phyloP scores from a whole-genome alignment of 2,888 invertebrate species.

The Troilus luridus region DNA sequence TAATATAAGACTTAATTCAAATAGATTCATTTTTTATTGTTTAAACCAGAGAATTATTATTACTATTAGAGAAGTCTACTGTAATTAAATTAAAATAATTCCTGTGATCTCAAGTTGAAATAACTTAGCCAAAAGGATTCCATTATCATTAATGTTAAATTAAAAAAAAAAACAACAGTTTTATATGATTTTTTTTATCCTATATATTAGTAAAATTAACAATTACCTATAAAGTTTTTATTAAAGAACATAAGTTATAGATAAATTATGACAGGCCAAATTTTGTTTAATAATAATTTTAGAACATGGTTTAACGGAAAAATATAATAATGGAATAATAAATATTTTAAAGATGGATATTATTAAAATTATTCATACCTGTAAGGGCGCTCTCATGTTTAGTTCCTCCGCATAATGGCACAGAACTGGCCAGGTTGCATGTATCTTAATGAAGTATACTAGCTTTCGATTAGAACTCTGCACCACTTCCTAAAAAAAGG shows the following conservation, averaged over 20 bases:
- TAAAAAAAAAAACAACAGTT: too few relatives aligned
- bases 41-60: too few relatives aligned
- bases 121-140: too few relatives aligned
- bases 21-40: too few relatives aligned
- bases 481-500: slow-evolving; percentile 69
- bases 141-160: too few relatives aligned
- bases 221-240: not conserved
- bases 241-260: not conserved
- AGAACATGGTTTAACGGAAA: not conserved
- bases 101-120: not conserved
- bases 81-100: not conserved
- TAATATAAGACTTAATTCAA: too few relatives aligned
- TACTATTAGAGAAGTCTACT: not conserved
- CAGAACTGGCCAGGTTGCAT: slow-evolving; percentile 71
- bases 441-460: slow-evolving; percentile 71
- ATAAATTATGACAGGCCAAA: not conserved
- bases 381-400: slow-evolving; percentile 71
- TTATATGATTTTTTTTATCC: not conserved
- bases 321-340: too few relatives aligned
- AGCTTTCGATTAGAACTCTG: slow-evolving; percentile 70
- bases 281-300: not conserved
- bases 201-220: not conserved
- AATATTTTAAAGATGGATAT: not conserved
- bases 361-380: slow-evolving; percentile 65
- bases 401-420: slow-evolving; percentile 71